phyloP scores from a whole-genome alignment of 2,113 vertebrate species.

The Gymnobelideus leadbeateri region DNA sequence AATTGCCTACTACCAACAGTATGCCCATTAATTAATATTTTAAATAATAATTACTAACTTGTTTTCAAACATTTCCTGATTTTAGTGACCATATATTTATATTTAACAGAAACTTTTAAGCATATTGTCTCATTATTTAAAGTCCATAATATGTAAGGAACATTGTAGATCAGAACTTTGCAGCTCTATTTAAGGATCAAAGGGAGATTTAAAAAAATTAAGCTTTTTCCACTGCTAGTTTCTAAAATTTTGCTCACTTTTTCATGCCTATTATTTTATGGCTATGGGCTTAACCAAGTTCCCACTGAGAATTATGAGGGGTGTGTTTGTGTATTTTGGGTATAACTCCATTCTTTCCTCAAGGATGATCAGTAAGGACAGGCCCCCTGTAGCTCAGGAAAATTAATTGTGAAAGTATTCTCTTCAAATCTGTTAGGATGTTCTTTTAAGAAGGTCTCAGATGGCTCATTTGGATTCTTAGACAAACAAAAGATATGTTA shows the following conservation, averaged over 20 bases:
- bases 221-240: constrained; percentile 21
- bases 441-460: constrained; percentile 45
- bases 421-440: constrained; percentile 31
- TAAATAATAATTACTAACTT: background rate
- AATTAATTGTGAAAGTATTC: constrained; percentile 19
- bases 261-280: constrained; percentile 28
- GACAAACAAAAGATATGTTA: constrained; percentile 35
- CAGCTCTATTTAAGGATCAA: background rate
- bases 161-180: background rate
- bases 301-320: background rate
- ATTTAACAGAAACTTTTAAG: background rate
- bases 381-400: background rate
- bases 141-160: background rate
- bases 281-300: background rate
- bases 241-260: constrained; percentile 10
- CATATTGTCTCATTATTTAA: background rate
- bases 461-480: constrained; percentile 46
- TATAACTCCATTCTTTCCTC: constrained; percentile 9
- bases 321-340: constrained; percentile 13
- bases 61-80: background rate
- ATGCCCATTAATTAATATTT: background rate
- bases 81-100: background rate
- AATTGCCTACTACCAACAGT: background rate
- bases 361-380: background rate
- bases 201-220: background rate